Conservation (phyloP, 2,888 invertebrate species). For the Octodonta nipae region DNA sequence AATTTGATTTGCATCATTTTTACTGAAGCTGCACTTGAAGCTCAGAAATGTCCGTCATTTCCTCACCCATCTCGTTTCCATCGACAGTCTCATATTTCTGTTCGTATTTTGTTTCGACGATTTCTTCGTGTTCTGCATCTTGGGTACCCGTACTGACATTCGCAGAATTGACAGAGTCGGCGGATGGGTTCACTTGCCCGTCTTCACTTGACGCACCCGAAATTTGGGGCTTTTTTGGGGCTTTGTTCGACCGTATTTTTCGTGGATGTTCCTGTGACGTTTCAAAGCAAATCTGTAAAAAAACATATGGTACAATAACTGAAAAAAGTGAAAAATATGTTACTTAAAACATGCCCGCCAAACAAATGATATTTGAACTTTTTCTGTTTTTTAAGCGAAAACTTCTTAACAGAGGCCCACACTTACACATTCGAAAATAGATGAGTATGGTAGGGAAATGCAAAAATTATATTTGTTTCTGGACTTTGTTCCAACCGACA, state of each 20-base stretch:
- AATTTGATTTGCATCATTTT: no score
- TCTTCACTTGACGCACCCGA: no score
- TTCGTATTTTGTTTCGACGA: conserved; percentile 29
- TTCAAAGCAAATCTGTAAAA: conserved; percentile 56
- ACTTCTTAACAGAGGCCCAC: no score
- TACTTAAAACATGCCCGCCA: neutral
- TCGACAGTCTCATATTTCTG: conserved; percentile 27
- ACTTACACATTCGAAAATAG: no score
- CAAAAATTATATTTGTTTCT: no score
- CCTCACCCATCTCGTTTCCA: conserved; percentile 28
- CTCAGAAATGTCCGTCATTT: conserved; percentile 33
- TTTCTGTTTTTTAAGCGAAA: no score
- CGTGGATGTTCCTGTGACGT: conserved; percentile 74
- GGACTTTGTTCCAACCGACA: no score
- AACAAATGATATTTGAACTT: no score
- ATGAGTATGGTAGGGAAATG: no score
- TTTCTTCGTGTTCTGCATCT: conserved; percentile 22
- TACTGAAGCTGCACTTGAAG: conserved; percentile 33
- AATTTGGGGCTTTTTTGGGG: no score
- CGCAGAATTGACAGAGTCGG: conserved; percentile 12
- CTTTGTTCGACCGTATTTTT: conserved; percentile 62
- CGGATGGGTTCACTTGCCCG: conserved; percentile 19
- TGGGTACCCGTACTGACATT: conserved; percentile 18
- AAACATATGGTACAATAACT: conserved; percentile 7
- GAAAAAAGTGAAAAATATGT: neutral